phyloP scores from a whole-genome alignment of 2,888 invertebrate genomes.

The Drosophila flavopinicola region DNA sequence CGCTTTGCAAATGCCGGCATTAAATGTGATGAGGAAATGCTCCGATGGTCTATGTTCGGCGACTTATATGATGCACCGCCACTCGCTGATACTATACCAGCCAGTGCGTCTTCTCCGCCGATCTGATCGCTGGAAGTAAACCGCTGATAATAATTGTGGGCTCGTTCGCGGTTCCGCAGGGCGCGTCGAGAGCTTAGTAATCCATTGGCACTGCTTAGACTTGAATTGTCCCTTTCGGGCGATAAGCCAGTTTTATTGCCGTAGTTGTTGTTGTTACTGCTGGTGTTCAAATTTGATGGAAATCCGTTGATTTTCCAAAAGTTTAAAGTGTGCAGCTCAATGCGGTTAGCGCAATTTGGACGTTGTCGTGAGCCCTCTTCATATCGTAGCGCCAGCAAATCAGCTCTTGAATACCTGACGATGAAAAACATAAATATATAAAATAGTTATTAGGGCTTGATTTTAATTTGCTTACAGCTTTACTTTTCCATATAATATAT shows the following conservation, averaged over 20 bases:
- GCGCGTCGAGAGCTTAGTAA: constrained; percentile 59
- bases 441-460: too few species aligned
- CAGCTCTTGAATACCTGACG: constrained; percentile 88
- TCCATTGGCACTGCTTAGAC: constrained; percentile 40
- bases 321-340: constrained; percentile 72
- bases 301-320: constrained; percentile 85
- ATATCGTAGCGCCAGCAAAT: constrained; percentile 89
- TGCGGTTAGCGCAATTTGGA: constrained; percentile 88
- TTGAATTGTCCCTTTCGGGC: constrained; percentile 51
- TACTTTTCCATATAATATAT: too few species aligned
- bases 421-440: neutral
- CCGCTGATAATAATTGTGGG: constrained; percentile 66
- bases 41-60: constrained; percentile 81
- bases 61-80: constrained; percentile 50
- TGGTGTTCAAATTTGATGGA: constrained; percentile 10
- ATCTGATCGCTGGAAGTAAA: constrained; percentile 48
- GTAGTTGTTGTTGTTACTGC: constrained; percentile 20
- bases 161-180: constrained; percentile 58
- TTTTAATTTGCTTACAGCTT: too few species aligned
- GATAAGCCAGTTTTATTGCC: constrained; percentile 34
- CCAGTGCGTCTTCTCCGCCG: constrained; percentile 14
- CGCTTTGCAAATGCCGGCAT: constrained; percentile 84
- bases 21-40: constrained; percentile 83
- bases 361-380: constrained; percentile 89
- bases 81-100: neutral